Base-by-base conservation (phyloP, 2,888 invertebrate genomes). In the Ormia ochracea region DNA sequence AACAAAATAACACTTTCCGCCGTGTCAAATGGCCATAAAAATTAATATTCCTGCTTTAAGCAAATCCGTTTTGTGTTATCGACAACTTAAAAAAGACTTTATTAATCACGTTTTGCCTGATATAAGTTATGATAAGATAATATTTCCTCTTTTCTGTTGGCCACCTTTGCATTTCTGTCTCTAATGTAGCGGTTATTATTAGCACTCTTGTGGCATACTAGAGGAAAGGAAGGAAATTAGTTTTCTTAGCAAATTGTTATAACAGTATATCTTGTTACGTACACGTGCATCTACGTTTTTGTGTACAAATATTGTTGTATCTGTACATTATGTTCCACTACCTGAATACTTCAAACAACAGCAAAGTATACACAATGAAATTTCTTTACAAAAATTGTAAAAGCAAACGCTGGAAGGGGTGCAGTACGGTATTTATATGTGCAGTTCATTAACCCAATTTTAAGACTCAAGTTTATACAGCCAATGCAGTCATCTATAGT, bases 231-330 rank as follows among this genome's bases (percentile, higher is more conserved):
- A 80, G 61, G 56, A 72, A 76, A 80, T 76, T 76, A 56, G 72
- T 72, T 80, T 79, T 54, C 79, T 76, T 59, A 72, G 70, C 74
- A 74, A 78, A 78, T 78, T 78, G 74, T 63, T 74, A 69, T 69
- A 65, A 26, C 68, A 2, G 21, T 9, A n/a, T 50, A 61, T 10
- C 28, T 7, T 28, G 21, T 31, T 41, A 19, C 10, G 43, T 17
- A 19, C 23, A 33, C 12, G 1, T 31, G 31, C 5, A 4, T 9
- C 19, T 31, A 14, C 28, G 4, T 17, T n/a, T n/a, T n/a, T 7
- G 1, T 19, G 9, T 7, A 7, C 9, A 17, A 1, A 12, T 21
- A 26, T 48, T 61, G 50, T 50, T 43, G 14, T 43, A 7, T 9
- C 48, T 31, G 28, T 45, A 69, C 61, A 31, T 63, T 63, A 56